Conservation (phyloP, 92 coral and sea anemone species). For the Bergia puertoricense region DNA sequence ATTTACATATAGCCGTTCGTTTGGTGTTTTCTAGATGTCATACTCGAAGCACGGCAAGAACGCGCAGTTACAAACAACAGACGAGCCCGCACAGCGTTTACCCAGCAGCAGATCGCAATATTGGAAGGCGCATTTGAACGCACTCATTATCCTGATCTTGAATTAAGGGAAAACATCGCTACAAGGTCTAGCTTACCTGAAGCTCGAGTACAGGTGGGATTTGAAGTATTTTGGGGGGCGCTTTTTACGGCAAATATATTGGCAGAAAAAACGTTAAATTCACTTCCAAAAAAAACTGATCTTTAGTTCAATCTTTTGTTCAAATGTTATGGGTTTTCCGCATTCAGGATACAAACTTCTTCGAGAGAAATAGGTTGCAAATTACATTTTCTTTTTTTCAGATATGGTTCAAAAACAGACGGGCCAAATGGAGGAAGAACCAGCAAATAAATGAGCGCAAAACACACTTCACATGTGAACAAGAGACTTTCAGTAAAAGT, state of each 20-base stretch:
- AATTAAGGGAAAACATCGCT: slow-evolving; percentile 91
- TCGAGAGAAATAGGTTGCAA: too few species aligned
- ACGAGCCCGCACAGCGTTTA: slow-evolving; percentile 97
- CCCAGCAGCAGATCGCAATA: slow-evolving; percentile 92
- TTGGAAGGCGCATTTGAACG: slow-evolving; percentile 90
- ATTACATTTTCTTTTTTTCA: slow-evolving; percentile 10
- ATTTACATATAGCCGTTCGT: not conserved
- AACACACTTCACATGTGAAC: slow-evolving; percentile 38
- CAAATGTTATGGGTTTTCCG: too few species aligned
- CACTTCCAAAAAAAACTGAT: too few species aligned
- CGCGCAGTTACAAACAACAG: slow-evolving; percentile 77
- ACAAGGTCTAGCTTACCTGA: slow-evolving; percentile 87
- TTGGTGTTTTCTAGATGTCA: slow-evolving; percentile 71
- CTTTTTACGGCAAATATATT: too few species aligned
- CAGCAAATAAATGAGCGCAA: slow-evolving; percentile 52
- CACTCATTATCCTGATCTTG: slow-evolving; percentile 98
- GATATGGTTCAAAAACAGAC: slow-evolving; percentile 92
- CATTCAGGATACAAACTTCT: too few species aligned
- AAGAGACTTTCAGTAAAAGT: slow-evolving; percentile 19
- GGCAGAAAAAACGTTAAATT: too few species aligned
- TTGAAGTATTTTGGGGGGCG: too few species aligned
- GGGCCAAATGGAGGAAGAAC: slow-evolving; percentile 83
- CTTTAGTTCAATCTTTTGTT: too few species aligned
- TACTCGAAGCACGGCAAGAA: slow-evolving; percentile 94
- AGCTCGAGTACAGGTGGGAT: slow-evolving; percentile 87